Conservation (phyloP, 2,797 vertebrate species). For the Calcarius lapponicus region DNA sequence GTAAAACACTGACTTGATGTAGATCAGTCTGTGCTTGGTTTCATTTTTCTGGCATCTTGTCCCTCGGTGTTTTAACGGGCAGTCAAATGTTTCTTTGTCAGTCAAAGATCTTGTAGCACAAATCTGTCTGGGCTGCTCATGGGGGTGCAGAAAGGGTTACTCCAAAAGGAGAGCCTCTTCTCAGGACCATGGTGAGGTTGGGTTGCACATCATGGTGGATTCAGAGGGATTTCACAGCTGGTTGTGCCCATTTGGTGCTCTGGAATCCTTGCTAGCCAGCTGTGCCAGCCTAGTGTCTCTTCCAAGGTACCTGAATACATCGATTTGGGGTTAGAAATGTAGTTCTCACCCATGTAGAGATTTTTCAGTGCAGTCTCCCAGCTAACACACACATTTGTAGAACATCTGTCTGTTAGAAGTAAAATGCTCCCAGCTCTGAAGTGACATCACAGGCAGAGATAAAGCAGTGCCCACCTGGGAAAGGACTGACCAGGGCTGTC, state of each 20-base stretch:
- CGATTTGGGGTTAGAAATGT: not conserved
- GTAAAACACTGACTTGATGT: not conserved
- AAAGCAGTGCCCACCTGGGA: not conserved
- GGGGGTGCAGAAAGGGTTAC: not conserved
- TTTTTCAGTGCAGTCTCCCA: not conserved
- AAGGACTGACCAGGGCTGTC: not conserved
- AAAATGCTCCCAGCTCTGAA: not conserved
- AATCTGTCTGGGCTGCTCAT: not conserved
- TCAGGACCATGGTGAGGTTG: not conserved
- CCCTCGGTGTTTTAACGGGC: not conserved
- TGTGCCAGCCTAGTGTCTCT: not conserved
- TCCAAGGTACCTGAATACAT: not conserved
- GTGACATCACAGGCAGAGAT: not conserved
- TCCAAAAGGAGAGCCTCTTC: not conserved
- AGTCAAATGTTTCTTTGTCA: not conserved
- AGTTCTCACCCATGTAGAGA: not conserved
- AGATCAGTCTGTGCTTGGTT: not conserved
- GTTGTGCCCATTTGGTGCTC: not conserved
- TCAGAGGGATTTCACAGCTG: not conserved
- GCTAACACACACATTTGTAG: not conserved
- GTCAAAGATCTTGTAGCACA: not conserved
- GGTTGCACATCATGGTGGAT: not conserved
- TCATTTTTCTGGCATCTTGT: not conserved
- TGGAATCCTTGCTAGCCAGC: not conserved
- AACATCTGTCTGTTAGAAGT: not conserved